These are phyloP conservation scores for Yponomeuta evonymella DNA, from an alignment of 2,888 invertebrate species.

Conservation along the genomic window DNA sequence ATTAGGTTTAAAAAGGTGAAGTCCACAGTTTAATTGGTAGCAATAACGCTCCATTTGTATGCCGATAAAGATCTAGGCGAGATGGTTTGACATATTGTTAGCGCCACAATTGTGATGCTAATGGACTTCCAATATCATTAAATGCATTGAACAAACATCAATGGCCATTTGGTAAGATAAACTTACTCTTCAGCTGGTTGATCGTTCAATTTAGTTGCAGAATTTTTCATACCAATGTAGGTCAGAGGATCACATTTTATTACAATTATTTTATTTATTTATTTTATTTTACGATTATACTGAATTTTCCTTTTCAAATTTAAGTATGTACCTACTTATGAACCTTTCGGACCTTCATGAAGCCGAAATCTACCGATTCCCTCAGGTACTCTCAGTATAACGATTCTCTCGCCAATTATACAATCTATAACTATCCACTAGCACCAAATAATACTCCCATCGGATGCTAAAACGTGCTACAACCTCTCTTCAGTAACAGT, in stretches of 20 bases:
- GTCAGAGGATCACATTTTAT: too few species aligned
- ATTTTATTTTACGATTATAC: too few species aligned
- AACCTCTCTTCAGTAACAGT: background rate
- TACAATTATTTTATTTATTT: too few species aligned
- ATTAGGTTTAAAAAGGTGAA: background rate
- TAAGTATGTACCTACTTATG: too few species aligned
- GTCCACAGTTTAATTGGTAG: background rate
- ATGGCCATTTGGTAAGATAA: background rate
- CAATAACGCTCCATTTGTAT: background rate
- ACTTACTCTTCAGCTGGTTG: background rate
- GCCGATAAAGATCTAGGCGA: background rate
- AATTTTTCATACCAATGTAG: too few species aligned
- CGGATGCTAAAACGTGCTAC: background rate
- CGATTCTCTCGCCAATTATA: background rate
- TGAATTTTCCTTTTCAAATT: too few species aligned
- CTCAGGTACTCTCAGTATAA: background rate
- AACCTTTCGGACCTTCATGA: too few species aligned
- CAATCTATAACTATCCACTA: background rate
- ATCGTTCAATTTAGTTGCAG: too few species aligned
- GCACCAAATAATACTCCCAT: background rate
- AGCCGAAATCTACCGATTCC: background rate
- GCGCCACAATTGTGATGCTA: background rate
- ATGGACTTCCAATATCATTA: background rate
- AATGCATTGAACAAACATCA: background rate
- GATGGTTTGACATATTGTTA: background rate